These are phyloP conservation scores for Lagocephalus sceleratus DNA, from an alignment of 2,797 vertebrate species.

Conservation along the genomic window DNA sequence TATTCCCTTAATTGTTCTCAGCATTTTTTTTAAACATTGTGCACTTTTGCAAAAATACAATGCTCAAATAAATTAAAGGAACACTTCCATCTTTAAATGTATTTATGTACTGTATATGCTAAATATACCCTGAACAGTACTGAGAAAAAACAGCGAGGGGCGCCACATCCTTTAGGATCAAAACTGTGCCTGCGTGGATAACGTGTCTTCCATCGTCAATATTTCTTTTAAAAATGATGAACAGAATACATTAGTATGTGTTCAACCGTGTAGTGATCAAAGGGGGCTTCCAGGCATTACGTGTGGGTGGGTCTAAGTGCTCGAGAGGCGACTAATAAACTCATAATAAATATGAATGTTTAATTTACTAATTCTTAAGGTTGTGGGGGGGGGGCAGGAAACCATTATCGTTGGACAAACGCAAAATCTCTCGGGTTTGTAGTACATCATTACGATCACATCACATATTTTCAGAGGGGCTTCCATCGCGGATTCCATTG, in stretches of 20 bases:
- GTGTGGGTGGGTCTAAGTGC: slow-evolving; percentile 9
- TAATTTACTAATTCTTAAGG: slow-evolving; percentile 8
- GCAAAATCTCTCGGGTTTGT: slow-evolving; percentile 33
- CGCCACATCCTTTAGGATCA: slow-evolving; percentile 43
- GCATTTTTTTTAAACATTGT: no score
- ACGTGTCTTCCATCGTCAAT: slow-evolving; percentile 7
- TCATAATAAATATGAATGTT: slow-evolving; percentile 37
- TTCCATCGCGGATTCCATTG: slow-evolving; percentile 36
- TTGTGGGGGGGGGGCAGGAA: slow-evolving; percentile 4
- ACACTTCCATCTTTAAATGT: no score
- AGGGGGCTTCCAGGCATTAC: slow-evolving; percentile 17
- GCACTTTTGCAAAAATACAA: no score
- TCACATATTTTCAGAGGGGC: slow-evolving; percentile 14
- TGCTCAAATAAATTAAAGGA: no score
- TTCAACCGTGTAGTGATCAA: slow-evolving; percentile 9
- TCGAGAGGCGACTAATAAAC: background rate
- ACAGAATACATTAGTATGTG: slow-evolving; percentile 4
- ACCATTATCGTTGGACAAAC: slow-evolving; percentile 44
- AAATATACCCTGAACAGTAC: slow-evolving; percentile 40
- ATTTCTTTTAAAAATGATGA: slow-evolving; percentile 4
- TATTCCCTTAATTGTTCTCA: no score
- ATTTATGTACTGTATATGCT: background rate
- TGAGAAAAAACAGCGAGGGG: slow-evolving; percentile 56
- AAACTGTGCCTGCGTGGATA: slow-evolving; percentile 3
- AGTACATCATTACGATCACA: slow-evolving; percentile 35